Percentiles rank a stretch among this genome's conserved stretches.
These are phyloP conservation scores for Sylvilagus bachmani DNA, from an alignment of 2,113 vertebrate genomes.

Conservation along the genomic window DNA sequence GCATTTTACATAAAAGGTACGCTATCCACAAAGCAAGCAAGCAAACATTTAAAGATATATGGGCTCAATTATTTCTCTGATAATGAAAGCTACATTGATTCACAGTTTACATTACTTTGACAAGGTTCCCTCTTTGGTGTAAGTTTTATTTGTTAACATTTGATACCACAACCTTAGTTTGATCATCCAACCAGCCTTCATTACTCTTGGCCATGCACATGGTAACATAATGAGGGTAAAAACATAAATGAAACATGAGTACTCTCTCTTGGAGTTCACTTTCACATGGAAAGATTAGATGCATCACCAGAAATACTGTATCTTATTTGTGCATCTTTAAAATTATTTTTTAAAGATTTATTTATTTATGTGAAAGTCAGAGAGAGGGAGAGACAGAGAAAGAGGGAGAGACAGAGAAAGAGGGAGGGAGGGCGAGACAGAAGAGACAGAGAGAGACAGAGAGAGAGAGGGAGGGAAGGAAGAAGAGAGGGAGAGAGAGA, in stretches of 20 bases:
- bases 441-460: no score
- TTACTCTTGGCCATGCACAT: background rate
- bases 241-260: background rate
- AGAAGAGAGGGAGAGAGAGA: no score
- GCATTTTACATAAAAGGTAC: background rate
- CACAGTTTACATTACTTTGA: background rate
- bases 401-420: no score
- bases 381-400: no score
- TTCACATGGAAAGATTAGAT: background rate
- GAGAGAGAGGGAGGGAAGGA: no score
- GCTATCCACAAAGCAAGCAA: background rate
- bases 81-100: background rate
- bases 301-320: background rate
- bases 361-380: no score
- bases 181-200: background rate
- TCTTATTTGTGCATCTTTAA: no score
- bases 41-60: background rate
- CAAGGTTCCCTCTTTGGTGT: background rate
- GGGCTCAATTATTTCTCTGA: background rate
- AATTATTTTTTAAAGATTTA: no score
- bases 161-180: background rate
- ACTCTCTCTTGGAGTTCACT: background rate
- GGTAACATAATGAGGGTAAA: background rate
- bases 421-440: no score
- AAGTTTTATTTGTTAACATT: constrained; percentile 6